Evolutionary conservation across 2,113 vertebrate species (phyloP).

Genomic region (Vulpes vulpes): DNA sequence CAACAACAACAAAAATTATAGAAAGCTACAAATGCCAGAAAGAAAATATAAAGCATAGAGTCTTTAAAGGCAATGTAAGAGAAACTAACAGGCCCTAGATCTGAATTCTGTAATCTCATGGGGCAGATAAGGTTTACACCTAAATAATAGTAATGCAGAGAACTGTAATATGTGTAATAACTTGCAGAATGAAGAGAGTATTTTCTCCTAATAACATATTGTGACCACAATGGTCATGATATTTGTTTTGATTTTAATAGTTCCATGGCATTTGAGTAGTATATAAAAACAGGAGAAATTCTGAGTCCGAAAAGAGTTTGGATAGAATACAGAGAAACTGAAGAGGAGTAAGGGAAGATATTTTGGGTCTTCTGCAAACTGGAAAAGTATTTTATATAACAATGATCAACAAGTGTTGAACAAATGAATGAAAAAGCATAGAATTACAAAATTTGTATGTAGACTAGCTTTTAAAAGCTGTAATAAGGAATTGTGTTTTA

Average conservation of each 20-base stretch:
- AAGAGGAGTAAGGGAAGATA: not conserved
- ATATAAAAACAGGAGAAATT: not conserved
- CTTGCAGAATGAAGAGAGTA: not conserved
- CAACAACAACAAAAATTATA: not conserved
- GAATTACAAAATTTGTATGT: not conserved
- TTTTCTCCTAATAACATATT: not conserved
- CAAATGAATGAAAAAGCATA: not conserved
- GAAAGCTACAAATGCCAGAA: not conserved
- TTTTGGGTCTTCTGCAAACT: not conserved
- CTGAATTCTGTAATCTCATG: not conserved
- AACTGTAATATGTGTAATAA: not conserved
- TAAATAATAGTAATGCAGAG: not conserved
- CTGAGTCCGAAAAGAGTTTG: not conserved
- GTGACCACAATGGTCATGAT: not conserved
- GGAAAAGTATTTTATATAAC: not conserved
- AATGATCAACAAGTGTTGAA: not conserved
- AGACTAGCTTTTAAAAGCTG: not conserved
- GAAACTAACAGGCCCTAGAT: accelerated
- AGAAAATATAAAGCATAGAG: not conserved
- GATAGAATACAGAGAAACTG: not conserved
- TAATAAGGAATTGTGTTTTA: not conserved
- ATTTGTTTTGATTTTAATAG: not conserved
- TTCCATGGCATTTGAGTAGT: not conserved
- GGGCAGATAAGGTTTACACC: not conserved
- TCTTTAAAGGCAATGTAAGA: not conserved